Conservation (phyloP, 2,113 vertebrate species). For the Cavia aperea region DNA sequence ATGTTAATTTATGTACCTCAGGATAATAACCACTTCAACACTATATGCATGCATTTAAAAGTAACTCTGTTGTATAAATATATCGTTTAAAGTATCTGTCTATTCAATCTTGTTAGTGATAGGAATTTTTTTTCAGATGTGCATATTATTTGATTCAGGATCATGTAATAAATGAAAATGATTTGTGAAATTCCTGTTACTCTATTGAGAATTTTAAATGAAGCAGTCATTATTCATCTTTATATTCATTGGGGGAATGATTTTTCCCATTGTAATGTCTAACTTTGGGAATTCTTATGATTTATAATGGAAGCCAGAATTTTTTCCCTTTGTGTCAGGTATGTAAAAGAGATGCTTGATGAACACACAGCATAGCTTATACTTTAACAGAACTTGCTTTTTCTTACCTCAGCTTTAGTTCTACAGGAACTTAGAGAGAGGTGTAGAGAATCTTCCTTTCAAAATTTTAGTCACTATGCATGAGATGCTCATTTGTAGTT, state of each 20-base stretch:
- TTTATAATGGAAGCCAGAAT: background rate
- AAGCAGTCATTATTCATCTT: background rate
- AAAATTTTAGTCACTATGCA: background rate
- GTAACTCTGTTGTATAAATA: background rate
- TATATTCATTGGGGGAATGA: background rate
- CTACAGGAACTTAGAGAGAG: background rate
- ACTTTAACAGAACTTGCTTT: background rate
- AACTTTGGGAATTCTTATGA: background rate
- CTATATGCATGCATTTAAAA: background rate
- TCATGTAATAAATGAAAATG: slow-evolving; percentile 19
- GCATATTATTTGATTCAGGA: background rate
- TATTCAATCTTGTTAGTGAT: background rate
- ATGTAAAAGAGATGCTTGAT: background rate
- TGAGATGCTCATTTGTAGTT: background rate
- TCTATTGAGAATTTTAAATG: background rate
- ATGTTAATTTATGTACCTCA: background rate
- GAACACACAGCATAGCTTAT: background rate
- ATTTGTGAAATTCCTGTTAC: background rate
- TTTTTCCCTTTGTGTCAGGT: background rate
- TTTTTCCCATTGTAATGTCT: background rate
- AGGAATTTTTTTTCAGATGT: background rate
- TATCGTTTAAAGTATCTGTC: slow-evolving; percentile 25
- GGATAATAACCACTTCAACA: background rate
- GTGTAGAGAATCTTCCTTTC: background rate
- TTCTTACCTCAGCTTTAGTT: background rate